Conservation (phyloP, 2,797 vertebrate species). For the Prionace glauca region DNA sequence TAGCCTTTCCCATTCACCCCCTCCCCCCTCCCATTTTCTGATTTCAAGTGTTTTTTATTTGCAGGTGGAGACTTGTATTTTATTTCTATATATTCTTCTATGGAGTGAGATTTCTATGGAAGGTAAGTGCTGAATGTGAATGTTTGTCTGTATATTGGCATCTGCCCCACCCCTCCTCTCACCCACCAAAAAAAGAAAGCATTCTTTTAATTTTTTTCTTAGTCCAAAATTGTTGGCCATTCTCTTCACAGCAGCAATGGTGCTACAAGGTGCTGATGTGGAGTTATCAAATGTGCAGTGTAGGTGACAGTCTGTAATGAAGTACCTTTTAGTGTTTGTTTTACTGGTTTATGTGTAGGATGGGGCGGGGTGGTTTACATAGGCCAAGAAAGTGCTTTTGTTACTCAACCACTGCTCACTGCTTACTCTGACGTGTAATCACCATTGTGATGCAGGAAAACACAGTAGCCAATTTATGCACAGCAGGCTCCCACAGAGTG, state of each 20-base stretch:
- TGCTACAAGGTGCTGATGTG: neutral
- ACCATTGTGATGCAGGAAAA: neutral
- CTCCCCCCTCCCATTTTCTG: constrained; percentile 3
- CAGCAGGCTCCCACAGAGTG: neutral
- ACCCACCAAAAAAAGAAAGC: neutral
- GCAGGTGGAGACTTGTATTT: constrained; percentile 95
- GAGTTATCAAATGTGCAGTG: neutral
- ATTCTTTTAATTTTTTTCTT: neutral
- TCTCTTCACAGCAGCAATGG: neutral
- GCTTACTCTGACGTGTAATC: neutral
- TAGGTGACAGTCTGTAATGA: neutral
- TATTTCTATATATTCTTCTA: constrained; percentile 87
- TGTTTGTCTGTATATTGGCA: neutral
- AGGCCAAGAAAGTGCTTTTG: neutral
- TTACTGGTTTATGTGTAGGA: neutral
- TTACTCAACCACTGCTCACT: neutral
- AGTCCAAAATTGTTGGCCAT: no score
- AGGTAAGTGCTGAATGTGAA: constrained; percentile 65
- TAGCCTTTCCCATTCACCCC: no score
- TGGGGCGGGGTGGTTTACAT: neutral
- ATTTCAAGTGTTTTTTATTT: constrained; percentile 40
- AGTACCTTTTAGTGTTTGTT: neutral
- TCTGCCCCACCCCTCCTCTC: neutral
- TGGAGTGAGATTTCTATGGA: constrained; percentile 83
- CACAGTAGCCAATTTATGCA: neutral